Evolutionary conservation across 2,113 vertebrate species (phyloP).

Genomic region (Pachypanchax playfairii): DNA sequence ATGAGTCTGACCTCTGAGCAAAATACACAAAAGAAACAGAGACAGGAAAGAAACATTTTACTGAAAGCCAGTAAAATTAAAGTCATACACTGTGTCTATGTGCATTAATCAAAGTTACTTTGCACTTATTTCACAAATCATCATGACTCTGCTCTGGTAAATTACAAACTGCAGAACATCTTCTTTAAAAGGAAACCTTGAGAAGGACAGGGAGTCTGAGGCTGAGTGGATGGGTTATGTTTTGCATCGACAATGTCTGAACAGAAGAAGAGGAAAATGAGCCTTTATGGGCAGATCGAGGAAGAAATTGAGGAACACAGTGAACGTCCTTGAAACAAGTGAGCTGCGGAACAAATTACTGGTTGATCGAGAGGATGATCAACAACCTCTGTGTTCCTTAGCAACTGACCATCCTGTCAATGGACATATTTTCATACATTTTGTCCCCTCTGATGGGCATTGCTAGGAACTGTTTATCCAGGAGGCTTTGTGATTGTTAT

Average conservation of each 20-base stretch:
- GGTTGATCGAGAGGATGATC: neutral
- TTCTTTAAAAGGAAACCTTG: neutral
- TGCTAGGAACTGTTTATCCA: neutral
- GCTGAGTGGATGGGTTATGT: neutral
- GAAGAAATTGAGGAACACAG: slow-evolving; percentile 6
- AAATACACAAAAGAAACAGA: neutral
- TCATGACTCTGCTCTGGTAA: neutral
- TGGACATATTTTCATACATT: neutral
- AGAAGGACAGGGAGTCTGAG: neutral
- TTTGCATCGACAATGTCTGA: neutral
- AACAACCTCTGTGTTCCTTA: neutral
- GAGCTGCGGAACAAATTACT: slow-evolving; percentile 4
- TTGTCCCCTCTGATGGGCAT: neutral
- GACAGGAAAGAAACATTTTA: too few species aligned
- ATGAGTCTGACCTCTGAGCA: neutral
- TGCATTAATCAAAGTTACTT: too few species aligned
- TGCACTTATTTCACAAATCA: neutral
- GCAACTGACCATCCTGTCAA: neutral
- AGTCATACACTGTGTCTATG: neutral
- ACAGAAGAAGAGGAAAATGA: neutral
- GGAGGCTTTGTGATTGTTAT: neutral
- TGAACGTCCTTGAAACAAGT: slow-evolving; percentile 15
- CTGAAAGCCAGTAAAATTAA: too few species aligned
- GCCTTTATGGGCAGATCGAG: slow-evolving; percentile 8
- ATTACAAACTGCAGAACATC: neutral